Evolutionary conservation across 2,888 invertebrate genomes (phyloP), one percentile per base, ranked within the genome.

Genomic region (Notodonta dromedarius): DNA sequence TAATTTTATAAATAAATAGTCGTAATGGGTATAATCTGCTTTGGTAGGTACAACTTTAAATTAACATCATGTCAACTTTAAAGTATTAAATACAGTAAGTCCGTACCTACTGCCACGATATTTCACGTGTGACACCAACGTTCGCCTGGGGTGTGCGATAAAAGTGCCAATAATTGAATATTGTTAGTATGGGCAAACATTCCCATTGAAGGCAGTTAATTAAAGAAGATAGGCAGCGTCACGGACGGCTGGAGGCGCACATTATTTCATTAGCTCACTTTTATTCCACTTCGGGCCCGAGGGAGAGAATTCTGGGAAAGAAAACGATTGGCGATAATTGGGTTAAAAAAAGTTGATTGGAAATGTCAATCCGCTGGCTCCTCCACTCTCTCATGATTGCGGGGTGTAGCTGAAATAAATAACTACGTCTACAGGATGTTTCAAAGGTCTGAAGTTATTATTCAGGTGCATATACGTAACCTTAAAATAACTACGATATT

Each of bases 201-300:
- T 46, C 46, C 46, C n/a, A 46, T 46, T 46, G 46, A 46, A 46
- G 46, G n/a, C 13, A 46, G 46, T 46, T 46, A 79, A 82, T 80
- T 81, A 82, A 82, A 72, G 68, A 60, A 65, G 73, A 71, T 63
- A 69, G 65, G 54, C 71, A 61, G 63, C 71, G 76, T 73, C 73
- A 74, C 71, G 59, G 70, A 60, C 67, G 73, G 64, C 77, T 79
- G 79, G 71, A 73, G 77, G 69, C 76, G 72, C 48, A n/a, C 48
- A 82, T 88, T 86, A 88, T 87, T 87, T 85, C 77, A 88, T 87
- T 87, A 85, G 74, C 77, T 79, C 74, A 73, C 77, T 84, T 87
- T 85, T 85, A 84, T 87, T 83, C 78, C 76, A n/a, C 74, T 73
- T 75, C 70, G 76, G 69, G 69, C 71, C 67, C 66, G 73, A 76